Base-by-base conservation (phyloP, 1,140 invertebrate species). In the Luehdorfia chinensis region DNA sequence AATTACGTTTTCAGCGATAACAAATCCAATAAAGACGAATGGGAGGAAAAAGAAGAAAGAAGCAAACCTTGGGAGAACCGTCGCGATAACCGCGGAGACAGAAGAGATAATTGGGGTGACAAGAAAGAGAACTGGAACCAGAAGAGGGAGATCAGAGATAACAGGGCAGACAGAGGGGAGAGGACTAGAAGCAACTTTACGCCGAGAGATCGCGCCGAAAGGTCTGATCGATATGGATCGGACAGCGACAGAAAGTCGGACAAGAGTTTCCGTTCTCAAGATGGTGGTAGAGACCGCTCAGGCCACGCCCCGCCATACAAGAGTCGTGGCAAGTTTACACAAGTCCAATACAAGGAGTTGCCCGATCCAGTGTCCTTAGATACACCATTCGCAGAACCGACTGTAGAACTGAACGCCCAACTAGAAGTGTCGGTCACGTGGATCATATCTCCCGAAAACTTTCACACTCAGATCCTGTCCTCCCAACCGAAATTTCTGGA, bases 401-500 rank as follows among this genome's bases (percentile, higher is more conserved):
- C 54, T 0, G 60, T 85, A 1, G 76, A 79, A 50, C 49, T 61
- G 2, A 72, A 65, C 31, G 67, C 76, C 0, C 78, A 83, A 47
- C 81, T 78, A 23, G 81, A 85, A 43, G 75, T 85, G 0, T 76
- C 78, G 1, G 70, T 81, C 14, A 80, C 81, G 0, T 85, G 81
- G 81, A 81, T 83, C 5, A 75, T 85, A 21, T 79, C 78, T 57
- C 93, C 93, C 0, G 87, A 89, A 39, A 89, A 90, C 50, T 94
- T 94, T 73, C 93, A 91, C 57, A 90, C 91, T 5, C 92, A 93
- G 59, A 69, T 90, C n/a, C 60, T 88, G 15, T 81, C 85, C 0
- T 47, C 79, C 41, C 71, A 90, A 52, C 51, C 66, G 0, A 87
- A 90, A 58, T 93, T 93, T 61, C 81, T 88, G 9, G 65, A 76